Percentiles rank a stretch among this genome's conserved stretches.
phyloP scores from a whole-genome alignment of 2,888 invertebrate genomes.

The Cantharis nigra region DNA sequence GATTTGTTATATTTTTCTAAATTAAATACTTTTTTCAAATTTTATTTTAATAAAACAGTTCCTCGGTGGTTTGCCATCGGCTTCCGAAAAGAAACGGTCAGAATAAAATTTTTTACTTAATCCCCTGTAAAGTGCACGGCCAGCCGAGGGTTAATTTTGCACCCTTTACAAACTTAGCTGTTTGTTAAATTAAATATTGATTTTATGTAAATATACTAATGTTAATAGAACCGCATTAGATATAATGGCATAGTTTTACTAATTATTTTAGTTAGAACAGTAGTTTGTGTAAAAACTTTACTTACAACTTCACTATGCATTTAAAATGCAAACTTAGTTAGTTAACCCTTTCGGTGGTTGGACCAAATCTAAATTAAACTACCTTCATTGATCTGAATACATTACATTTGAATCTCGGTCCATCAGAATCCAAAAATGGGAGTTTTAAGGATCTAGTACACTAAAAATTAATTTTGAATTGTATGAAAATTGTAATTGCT shows the following conservation, averaged over 20 bases:
- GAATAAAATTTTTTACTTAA: not conserved
- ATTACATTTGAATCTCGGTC: too few relatives aligned
- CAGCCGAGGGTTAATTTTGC: not conserved
- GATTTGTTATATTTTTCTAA: too few relatives aligned
- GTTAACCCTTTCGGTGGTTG: not conserved
- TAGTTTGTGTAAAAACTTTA: not conserved
- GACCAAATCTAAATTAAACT: too few relatives aligned
- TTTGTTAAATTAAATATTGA: not conserved
- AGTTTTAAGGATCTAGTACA: too few relatives aligned
- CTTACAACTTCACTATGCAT: too few relatives aligned
- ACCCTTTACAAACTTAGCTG: not conserved
- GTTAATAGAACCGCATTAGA: not conserved
- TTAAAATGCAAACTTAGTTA: not conserved
- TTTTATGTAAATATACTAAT: not conserved
- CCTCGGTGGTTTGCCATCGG: not conserved
- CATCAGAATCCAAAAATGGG: too few relatives aligned
- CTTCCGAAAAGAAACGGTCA: too few relatives aligned
- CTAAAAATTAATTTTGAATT: too few relatives aligned
- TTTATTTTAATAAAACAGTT: too few relatives aligned
- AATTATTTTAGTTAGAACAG: not conserved
- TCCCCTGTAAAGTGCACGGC: not conserved
- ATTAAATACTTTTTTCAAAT: too few relatives aligned
- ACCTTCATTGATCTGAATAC: too few relatives aligned
- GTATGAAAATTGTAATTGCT: too few relatives aligned
- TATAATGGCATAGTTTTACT: not conserved